These are phyloP conservation scores for Clitarchus hookeri DNA, from an alignment of 2,888 invertebrate species.

Conservation along the genomic window DNA sequence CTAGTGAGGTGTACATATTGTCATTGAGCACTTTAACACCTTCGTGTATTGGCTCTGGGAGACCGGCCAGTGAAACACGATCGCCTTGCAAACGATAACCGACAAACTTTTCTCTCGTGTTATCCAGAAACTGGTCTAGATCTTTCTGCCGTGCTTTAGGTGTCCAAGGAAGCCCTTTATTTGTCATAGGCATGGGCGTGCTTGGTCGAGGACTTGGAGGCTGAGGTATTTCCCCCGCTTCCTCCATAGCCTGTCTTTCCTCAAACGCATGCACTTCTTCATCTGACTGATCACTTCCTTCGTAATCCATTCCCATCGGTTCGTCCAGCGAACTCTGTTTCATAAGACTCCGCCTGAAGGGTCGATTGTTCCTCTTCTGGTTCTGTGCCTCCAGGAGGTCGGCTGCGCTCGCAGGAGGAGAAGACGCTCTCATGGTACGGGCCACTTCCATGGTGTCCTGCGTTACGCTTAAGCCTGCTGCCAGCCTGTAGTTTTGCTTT, in stretches of 20 bases:
- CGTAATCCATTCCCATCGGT: slow-evolving; percentile 74
- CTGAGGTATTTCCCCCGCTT: slow-evolving; percentile 54
- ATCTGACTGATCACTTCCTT: slow-evolving; percentile 49
- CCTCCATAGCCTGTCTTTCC: slow-evolving; percentile 54
- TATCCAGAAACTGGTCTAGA: slow-evolving; percentile 89
- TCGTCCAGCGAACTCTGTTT: slow-evolving; percentile 93
- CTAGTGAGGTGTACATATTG: slow-evolving; percentile 92
- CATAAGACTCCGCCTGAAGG: slow-evolving; percentile 74
- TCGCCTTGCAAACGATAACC: slow-evolving; percentile 87
- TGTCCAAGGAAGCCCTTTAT: slow-evolving; percentile 84
- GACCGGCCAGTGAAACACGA: slow-evolving; percentile 85
- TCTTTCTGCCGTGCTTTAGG: slow-evolving; percentile 95
- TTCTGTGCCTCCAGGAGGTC: slow-evolving; percentile 88
- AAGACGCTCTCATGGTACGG: slow-evolving; percentile 90
- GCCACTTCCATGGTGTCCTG: slow-evolving; percentile 95
- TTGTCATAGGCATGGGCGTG: slow-evolving; percentile 52
- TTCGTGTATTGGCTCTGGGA: slow-evolving; percentile 96
- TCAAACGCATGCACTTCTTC: slow-evolving; percentile 54
- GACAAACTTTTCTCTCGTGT: slow-evolving; percentile 92
- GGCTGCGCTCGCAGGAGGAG: slow-evolving; percentile 90
- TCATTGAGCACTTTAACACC: slow-evolving; percentile 88
- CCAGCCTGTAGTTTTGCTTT: slow-evolving; percentile 72
- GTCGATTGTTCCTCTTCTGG: slow-evolving; percentile 72
- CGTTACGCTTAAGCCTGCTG: slow-evolving; percentile 69
- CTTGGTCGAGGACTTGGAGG: slow-evolving; percentile 60